phyloP scores from a whole-genome alignment of 2,888 invertebrate genomes.

The Nysson spinosus region DNA sequence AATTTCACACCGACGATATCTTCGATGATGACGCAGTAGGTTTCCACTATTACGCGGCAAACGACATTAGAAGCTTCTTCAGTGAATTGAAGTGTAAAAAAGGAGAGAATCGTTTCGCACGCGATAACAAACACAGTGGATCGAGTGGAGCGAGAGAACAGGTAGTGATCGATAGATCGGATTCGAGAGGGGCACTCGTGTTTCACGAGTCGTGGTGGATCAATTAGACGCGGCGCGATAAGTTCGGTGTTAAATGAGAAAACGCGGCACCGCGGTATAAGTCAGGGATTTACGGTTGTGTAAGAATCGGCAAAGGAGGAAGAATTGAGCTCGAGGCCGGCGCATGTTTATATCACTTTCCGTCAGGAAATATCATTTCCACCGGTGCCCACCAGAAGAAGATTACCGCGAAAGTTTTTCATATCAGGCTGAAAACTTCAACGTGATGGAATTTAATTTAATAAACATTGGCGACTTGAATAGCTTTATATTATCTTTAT shows the following conservation, averaged over 20 bases:
- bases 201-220: constrained; percentile 21
- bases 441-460: no score
- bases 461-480: no score
- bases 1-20: no score
- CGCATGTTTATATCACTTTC: constrained; percentile 25
- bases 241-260: constrained; percentile 55
- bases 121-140: constrained; percentile 25
- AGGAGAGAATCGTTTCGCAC: constrained; percentile 1
- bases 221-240: constrained; percentile 54
- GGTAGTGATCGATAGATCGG: constrained; percentile 31
- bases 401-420: background rate
- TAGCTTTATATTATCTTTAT: no score
- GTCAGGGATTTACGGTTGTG: constrained; percentile 50
- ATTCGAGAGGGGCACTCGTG: constrained; percentile 1
- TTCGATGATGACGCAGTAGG: no score
- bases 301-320: constrained; percentile 37
- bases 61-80: background rate
- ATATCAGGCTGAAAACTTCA: no score
- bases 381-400: constrained; percentile 10
- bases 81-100: background rate
- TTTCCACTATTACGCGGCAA: background rate
- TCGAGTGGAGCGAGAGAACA: constrained; percentile 13
- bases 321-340: constrained; percentile 39
- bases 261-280: constrained; percentile 23
- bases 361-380: background rate